These are phyloP conservation scores for Ceratitis capitata DNA, from an alignment of 1,140 invertebrate species.

Conservation along the genomic window DNA sequence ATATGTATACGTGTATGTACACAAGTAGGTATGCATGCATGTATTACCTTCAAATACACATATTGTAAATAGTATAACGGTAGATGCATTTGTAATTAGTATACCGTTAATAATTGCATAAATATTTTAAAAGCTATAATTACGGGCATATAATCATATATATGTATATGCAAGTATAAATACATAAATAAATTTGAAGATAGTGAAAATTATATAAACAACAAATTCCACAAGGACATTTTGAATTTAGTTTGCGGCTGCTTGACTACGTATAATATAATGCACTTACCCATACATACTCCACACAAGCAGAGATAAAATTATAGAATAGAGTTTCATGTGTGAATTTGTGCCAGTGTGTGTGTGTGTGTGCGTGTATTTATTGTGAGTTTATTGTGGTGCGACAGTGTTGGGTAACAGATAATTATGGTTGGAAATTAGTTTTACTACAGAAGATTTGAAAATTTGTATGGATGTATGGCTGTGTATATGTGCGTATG, in stretches of 20 bases:
- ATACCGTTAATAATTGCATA: not conserved
- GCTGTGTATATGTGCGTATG: too few relatives aligned
- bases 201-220: not conserved
- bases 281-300: not conserved
- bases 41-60: too few relatives aligned
- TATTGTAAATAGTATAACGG: too few relatives aligned
- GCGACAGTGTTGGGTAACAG: not conserved
- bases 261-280: not conserved
- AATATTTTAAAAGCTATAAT: not conserved
- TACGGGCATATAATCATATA: not conserved
- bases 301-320: too few relatives aligned
- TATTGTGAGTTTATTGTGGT: too few relatives aligned
- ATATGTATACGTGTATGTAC: too few relatives aligned
- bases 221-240: not conserved
- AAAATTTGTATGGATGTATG: too few relatives aligned
- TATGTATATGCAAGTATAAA: not conserved
- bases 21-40: not conserved
- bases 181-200: not conserved
- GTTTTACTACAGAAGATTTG: not conserved
- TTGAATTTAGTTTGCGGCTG: not conserved
- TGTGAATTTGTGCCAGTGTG: too few relatives aligned
- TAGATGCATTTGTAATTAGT: not conserved
- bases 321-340: too few relatives aligned
- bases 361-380: too few relatives aligned
- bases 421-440: not conserved